Evolutionary conservation across 2,113 vertebrate species (phyloP).

Genomic region (Neodontobutis hainanensis): DNA sequence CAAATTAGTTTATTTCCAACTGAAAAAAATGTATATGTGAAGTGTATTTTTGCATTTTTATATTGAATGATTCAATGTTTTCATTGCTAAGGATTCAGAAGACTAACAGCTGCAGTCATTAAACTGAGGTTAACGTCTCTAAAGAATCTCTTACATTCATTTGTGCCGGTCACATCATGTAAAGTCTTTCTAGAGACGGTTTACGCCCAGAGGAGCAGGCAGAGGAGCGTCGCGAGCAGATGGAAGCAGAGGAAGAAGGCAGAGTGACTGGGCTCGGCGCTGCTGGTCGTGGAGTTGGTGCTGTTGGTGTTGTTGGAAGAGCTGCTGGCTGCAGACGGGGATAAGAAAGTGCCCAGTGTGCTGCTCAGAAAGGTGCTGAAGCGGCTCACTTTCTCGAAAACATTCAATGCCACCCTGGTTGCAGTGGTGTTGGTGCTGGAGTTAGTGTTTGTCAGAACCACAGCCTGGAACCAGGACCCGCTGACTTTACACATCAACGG

Average conservation of each 20-base stretch:
- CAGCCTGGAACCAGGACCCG: constrained; percentile 1
- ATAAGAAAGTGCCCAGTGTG: constrained; percentile 21
- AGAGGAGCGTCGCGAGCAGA: not conserved
- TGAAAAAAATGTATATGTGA: too few species aligned
- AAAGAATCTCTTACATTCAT: constrained; percentile 21
- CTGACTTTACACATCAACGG: constrained; percentile 32
- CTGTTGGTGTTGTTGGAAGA: not conserved
- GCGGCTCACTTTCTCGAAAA: not conserved
- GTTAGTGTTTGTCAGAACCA: not conserved
- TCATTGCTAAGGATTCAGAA: too few species aligned
- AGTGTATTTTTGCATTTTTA: too few species aligned
- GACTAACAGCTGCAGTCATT: too few species aligned
- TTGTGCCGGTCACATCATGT: constrained; percentile 20
- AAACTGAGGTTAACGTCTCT: not conserved
- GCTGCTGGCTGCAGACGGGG: constrained; percentile 14
- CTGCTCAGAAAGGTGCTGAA: not conserved
- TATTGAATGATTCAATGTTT: too few species aligned
- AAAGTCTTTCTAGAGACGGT: not conserved
- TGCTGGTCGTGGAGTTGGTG: not conserved
- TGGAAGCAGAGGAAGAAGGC: not conserved
- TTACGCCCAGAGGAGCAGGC: constrained; percentile 10
- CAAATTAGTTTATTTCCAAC: too few species aligned
- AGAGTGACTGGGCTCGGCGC: not conserved
- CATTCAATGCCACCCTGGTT: rapidly evolving
- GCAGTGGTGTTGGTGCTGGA: rapidly evolving